These are phyloP conservation scores for Larimichthys crocea DNA, from an alignment of 2,113 vertebrate genomes.

Conservation along the genomic window DNA sequence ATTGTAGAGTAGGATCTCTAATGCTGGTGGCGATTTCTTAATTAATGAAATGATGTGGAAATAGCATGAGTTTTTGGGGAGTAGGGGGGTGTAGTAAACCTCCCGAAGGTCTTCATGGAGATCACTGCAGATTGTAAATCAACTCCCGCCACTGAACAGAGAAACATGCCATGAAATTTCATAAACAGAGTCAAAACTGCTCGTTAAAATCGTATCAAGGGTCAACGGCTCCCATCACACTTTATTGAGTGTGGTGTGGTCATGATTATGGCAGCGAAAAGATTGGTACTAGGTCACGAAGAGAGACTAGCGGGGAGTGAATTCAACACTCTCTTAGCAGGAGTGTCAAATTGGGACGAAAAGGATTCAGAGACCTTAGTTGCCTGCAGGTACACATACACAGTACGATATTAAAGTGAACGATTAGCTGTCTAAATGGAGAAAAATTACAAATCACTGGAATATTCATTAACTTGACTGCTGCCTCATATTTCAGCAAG, in stretches of 20 bases:
- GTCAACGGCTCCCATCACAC: slow-evolving; percentile 25
- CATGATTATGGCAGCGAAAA: slow-evolving; percentile 61
- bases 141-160: not conserved
- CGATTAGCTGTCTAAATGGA: no score
- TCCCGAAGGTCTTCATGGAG: slow-evolving; percentile 6
- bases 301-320: slow-evolving; percentile 35
- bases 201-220: slow-evolving; percentile 70
- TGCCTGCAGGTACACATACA: not conserved
- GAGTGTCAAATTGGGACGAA: slow-evolving; percentile 16
- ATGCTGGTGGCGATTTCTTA: not conserved
- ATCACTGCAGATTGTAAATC: slow-evolving; percentile 26
- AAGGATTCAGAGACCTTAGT: slow-evolving; percentile 1
- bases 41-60: not conserved
- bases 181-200: slow-evolving; percentile 57
- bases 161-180: slow-evolving; percentile 59
- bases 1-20: not conserved
- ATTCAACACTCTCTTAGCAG: slow-evolving; percentile 50
- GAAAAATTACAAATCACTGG: no score
- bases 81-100: not conserved
- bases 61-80: not conserved
- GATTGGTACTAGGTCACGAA: slow-evolving; percentile 45
- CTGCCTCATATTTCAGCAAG: no score
- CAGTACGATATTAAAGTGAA: not conserved
- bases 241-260: slow-evolving; percentile 42
- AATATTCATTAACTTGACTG: no score